Evolutionary conservation across 1,140 invertebrate species (phyloP), one percentile per base, ranked within the genome.

Genomic region (Helicorthomorpha holstii): DNA sequence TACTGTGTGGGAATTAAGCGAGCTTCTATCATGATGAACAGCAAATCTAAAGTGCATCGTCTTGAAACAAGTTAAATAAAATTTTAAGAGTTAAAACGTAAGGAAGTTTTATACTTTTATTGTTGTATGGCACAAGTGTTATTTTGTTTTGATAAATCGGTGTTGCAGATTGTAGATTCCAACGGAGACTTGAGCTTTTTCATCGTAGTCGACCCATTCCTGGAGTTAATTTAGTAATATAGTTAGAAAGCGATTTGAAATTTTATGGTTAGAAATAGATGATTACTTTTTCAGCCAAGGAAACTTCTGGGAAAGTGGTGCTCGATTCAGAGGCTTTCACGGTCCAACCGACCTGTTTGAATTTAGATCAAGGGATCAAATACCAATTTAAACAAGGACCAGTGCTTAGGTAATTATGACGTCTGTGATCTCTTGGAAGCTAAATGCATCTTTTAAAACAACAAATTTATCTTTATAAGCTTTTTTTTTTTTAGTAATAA

Each of bases 171-270:
- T 82, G 61, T 83, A 85, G 54, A 93, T 74, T 1, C 81, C 80
- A 43, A 91, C 80, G 3, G 83, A 81, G 44, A 77, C 73, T 24
- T 80, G 75, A 27, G 76, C 79, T 61, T 85, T 88, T 58, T 91
- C 86, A 71, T 92, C 88, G 69, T 89, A 94, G 53, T 93, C 89
- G 2, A 76, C 84, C 90, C 90, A 94, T 66, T 92, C 50, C 50
- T 51, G n/a, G 7, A 45, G 24, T 19, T 48, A 57, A 25, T 54
- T 34, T 16, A 34, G 29, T 7, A 34, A 34, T 26, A 21, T 29
- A 24, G 48, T 10, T 16, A 48, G 27, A 27, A 44, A 41, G 3
- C 10, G n/a, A 12, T 42, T 29, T 50, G 16, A 14, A 48, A 34
- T 45, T 45, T 27, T 4, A 25, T 16, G 16, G 10, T 27, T n/a